These are phyloP conservation scores for Danaus chrysippus DNA, from an alignment of 2,888 invertebrate genomes.

Conservation along the genomic window DNA sequence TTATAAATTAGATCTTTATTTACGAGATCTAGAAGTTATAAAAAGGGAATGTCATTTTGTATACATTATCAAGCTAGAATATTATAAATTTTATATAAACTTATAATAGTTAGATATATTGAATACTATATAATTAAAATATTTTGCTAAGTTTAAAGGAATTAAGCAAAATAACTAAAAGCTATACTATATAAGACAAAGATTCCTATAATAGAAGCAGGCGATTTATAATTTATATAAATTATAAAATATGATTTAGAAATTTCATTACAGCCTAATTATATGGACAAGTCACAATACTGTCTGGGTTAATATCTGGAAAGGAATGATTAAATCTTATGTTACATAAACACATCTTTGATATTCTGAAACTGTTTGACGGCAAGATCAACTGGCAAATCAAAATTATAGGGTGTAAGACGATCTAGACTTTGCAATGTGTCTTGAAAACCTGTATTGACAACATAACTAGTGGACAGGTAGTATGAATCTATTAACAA, in stretches of 20 bases:
- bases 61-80: too few species aligned
- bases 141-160: too few species aligned
- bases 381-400: conserved; percentile 97
- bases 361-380: conserved; percentile 98
- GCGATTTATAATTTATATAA: too few species aligned
- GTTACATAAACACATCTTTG: conserved; percentile 93
- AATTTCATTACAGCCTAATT: too few species aligned
- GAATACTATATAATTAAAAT: background rate
- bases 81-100: background rate
- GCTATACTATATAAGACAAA: too few species aligned
- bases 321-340: conserved; percentile 36
- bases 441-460: conserved; percentile 98
- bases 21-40: too few species aligned
- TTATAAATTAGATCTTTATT: too few species aligned
- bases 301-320: conserved; percentile 25
- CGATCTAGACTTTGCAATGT: conserved; percentile 93
- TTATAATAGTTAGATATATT: conserved; percentile 1
- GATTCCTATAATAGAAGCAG: too few species aligned
- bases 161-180: too few species aligned
- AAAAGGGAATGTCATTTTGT: too few species aligned
- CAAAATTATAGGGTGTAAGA: conserved; percentile 91
- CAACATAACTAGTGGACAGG: conserved; percentile 95
- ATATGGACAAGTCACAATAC: background rate
- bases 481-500: conserved; percentile 89
- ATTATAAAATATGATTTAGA: too few species aligned